Percentiles rank a stretch among this genome's conserved stretches.
Evolutionary conservation across 2,113 vertebrate genomes (phyloP).

Genomic region (Ammospiza nelsoni): DNA sequence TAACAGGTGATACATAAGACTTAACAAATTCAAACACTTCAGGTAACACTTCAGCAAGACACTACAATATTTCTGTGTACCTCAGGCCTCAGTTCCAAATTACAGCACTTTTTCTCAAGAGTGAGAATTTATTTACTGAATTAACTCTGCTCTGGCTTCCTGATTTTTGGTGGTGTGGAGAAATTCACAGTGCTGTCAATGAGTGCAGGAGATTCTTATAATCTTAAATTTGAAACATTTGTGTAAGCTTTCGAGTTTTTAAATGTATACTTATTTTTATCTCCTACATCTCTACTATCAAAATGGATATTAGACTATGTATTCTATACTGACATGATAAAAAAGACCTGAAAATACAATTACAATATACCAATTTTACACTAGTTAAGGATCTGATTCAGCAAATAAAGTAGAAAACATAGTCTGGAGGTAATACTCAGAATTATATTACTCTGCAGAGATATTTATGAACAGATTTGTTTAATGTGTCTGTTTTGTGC

Average conservation of each 20-base stretch:
- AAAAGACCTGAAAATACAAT: neutral
- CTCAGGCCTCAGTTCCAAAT: neutral
- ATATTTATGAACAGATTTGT: neutral
- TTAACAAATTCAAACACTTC: neutral
- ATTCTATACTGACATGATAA: neutral
- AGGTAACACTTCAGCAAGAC: neutral
- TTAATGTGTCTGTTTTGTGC: neutral
- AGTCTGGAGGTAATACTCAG: neutral
- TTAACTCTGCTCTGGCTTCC: neutral
- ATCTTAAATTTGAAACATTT: neutral
- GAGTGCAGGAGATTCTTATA: neutral
- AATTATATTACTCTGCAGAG: neutral
- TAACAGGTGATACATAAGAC: neutral
- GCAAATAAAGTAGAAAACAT: neutral
- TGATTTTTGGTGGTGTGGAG: neutral
- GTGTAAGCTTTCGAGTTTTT: neutral
- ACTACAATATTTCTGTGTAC: neutral
- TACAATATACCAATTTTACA: neutral
- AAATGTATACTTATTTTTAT: neutral
- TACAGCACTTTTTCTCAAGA: neutral
- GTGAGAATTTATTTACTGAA: neutral
- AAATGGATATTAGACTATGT: neutral
- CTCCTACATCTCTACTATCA: neutral
- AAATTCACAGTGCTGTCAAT: neutral
- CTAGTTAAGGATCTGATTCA: neutral